phyloP scores from a whole-genome alignment of 1,140 invertebrate genomes.

The Reticulitermes speratus region DNA sequence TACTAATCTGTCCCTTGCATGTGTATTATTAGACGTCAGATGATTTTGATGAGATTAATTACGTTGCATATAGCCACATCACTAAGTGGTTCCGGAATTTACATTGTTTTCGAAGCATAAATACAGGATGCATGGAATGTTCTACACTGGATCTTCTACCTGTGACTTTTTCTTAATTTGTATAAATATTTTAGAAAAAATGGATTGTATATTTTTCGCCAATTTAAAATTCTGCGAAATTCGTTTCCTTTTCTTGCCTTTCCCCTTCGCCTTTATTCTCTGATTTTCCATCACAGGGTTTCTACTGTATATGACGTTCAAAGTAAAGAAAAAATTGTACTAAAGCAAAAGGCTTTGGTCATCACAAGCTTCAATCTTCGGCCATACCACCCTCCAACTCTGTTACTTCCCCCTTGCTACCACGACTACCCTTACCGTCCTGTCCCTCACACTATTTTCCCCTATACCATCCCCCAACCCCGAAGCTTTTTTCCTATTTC shows the following conservation, averaged over 20 bases:
- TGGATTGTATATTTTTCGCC: not conserved
- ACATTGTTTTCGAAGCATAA: too few relatives aligned
- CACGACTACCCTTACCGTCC: not conserved
- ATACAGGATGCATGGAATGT: too few relatives aligned
- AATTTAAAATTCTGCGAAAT: not conserved
- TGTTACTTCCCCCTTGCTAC: not conserved
- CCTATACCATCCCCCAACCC: not conserved
- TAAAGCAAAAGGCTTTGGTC: conserved; percentile 6
- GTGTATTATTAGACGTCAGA: too few relatives aligned
- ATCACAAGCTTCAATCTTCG: conserved; percentile 10
- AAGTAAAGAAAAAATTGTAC: not conserved
- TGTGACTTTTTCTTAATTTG: too few relatives aligned
- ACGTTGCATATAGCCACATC: too few relatives aligned
- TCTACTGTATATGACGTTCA: not conserved
- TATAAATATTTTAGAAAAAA: too few relatives aligned
- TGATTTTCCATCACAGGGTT: conserved; percentile 1
- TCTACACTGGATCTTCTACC: too few relatives aligned
- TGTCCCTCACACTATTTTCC: not conserved
- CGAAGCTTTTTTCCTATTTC: conserved; percentile 17
- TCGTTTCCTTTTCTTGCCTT: not conserved
- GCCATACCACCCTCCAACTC: conserved; percentile 20
- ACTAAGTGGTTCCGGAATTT: too few relatives aligned
- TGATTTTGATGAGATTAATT: too few relatives aligned
- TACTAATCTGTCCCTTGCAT: too few relatives aligned
- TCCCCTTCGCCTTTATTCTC: not conserved